A percentile compares a stretch with the other conserved stretches of the same genome.
These are phyloP conservation scores for Diachasma alloeum DNA, from an alignment of 1,140 invertebrate species.

Conservation along the genomic window DNA sequence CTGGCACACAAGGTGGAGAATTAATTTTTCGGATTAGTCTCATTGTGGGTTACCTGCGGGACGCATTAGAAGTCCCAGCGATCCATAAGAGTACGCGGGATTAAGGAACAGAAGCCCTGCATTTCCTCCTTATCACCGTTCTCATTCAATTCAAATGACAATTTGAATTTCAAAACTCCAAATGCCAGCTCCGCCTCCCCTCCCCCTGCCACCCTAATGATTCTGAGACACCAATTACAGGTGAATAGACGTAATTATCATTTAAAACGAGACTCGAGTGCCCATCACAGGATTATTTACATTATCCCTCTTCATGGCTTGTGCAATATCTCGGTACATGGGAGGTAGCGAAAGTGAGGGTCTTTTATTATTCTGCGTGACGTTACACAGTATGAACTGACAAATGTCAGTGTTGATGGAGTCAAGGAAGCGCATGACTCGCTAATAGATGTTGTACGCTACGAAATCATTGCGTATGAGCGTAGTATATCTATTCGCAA, in stretches of 20 bases:
- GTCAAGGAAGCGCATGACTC: background rate
- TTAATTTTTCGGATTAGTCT: constrained; percentile 64
- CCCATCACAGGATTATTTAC: background rate
- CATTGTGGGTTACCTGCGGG: constrained; percentile 50
- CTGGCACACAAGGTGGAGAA: constrained; percentile 53
- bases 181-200: too few relatives aligned
- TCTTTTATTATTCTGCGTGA: background rate
- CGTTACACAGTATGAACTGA: background rate
- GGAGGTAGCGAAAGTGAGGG: background rate
- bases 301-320: background rate
- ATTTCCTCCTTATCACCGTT: too few relatives aligned
- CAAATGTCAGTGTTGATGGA: background rate
- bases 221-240: background rate
- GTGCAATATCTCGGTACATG: background rate
- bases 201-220: background rate
- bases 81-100: background rate
- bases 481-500: background rate
- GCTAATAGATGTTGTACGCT: background rate
- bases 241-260: background rate
- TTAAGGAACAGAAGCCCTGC: background rate
- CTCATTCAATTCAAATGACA: too few relatives aligned
- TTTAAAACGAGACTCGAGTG: background rate
- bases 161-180: too few relatives aligned
- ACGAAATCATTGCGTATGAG: background rate
- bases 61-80: background rate